Percentiles rank a stretch among this genome's conserved stretches.
These are phyloP conservation scores for Drosophila burlai DNA, from an alignment of 1,140 invertebrate genomes.

Conservation along the genomic window DNA sequence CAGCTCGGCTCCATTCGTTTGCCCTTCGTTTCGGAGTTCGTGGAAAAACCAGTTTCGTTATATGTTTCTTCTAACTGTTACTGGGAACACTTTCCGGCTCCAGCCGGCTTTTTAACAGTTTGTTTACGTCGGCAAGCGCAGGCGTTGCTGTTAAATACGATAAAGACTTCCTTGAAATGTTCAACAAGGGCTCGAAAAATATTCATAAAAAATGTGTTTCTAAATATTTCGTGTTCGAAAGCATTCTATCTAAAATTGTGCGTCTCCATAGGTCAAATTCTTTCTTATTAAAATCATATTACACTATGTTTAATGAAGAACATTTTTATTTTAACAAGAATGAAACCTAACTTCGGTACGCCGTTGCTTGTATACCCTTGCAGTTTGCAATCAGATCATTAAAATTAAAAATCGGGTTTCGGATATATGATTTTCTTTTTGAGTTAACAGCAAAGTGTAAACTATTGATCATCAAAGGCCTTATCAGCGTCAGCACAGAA, in stretches of 20 bases:
- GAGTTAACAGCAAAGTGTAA: too few species aligned
- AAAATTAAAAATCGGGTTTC: too few species aligned
- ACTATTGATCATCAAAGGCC: too few species aligned
- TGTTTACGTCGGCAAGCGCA: constrained; percentile 69
- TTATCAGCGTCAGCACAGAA: too few species aligned
- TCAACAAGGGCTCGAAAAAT: background rate
- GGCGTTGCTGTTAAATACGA: constrained; percentile 52
- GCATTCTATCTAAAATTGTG: background rate
- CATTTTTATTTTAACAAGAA: too few species aligned
- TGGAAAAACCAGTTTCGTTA: constrained; percentile 53
- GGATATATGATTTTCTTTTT: too few species aligned
- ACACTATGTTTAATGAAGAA: too few species aligned
- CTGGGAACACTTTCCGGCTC: constrained; percentile 50
- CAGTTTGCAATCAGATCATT: too few species aligned
- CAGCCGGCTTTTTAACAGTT: constrained; percentile 65
- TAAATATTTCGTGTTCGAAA: background rate
- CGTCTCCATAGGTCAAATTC: too few species aligned
- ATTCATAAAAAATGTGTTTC: background rate
- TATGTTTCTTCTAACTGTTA: constrained; percentile 17
- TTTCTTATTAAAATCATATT: background rate
- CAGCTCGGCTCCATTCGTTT: constrained; percentile 6
- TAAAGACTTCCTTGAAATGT: background rate
- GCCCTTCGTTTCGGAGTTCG: background rate
- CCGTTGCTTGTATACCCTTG: too few species aligned
- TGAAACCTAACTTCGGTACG: too few species aligned